Evolutionary conservation across 2,888 invertebrate species (phyloP), one percentile per base, ranked within the genome.

Genomic region (Cryptosula pallasiana): DNA sequence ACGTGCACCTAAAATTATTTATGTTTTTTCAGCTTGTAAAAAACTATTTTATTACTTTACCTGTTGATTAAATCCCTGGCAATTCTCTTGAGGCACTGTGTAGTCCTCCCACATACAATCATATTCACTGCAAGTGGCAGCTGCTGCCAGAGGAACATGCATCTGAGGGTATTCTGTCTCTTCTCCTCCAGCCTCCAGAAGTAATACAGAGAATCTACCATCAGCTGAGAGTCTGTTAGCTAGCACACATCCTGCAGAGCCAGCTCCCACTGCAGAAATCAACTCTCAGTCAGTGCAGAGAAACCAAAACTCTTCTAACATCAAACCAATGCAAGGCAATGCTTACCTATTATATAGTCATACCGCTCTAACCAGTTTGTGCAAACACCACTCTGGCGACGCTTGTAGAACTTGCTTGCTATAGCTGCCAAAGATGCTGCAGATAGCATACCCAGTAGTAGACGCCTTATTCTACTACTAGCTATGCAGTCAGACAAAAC

Each of bases 221-320:
- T 80, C 75, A 71, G 81, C 81, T 32, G 80, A 78, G 5, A 82
- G 76, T 29, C 81, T 75, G 55, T 73, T 75, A 13, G 82, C 82
- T 55, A 82, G 63, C 1, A 81, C 82, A 69, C 77, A 76, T 1
- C 82, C 82, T 5, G 81, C 81, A 20, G 79, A 73, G 1, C 82
- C 82, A 5, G 77, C 81, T 29, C 82, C 82, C 69, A 81, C 82
- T 81, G 69, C 2, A 55, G 69, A 35, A 3, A 9, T 3, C 16
- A 20, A 55, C 16, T 3, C n/a, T n/a, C n/a, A n/a, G n/a, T n/a
- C n/a, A n/a, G n/a, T 45, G 45, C 45, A 45, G 20, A 13, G 20
- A 45, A 13, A 45, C 20, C 9, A 9, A 45, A 20, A 13, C 9
- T 45, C 9, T 13, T 20, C 45, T 13, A 13, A 45, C 45, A 45